A percentile compares a stretch with the other conserved stretches of the same genome.
These are phyloP conservation scores for Tor tambroides DNA, from an alignment of 2,113 vertebrate genomes.

Conservation along the genomic window DNA sequence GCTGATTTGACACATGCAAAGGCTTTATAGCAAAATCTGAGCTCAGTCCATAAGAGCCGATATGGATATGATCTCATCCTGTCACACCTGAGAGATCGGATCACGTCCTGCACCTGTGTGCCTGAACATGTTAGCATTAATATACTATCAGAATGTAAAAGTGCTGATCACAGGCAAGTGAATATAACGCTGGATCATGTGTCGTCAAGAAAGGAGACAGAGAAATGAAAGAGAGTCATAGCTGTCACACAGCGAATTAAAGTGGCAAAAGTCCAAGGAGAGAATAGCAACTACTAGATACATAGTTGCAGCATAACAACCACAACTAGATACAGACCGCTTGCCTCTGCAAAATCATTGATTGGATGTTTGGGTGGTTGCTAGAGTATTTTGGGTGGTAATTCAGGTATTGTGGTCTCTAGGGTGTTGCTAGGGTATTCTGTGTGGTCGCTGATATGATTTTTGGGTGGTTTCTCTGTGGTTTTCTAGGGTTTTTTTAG, in stretches of 20 bases:
- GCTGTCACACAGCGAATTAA: conserved; percentile 22
- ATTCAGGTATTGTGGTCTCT: background rate
- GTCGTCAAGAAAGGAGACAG: conserved; percentile 9
- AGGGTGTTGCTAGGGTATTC: background rate
- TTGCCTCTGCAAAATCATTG: background rate
- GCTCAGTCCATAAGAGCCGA: conserved; percentile 21
- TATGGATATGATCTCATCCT: conserved; percentile 35
- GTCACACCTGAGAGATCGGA: conserved; percentile 21
- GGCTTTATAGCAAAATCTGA: conserved; percentile 15
- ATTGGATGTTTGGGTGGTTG: background rate
- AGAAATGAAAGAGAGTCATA: conserved; percentile 27
- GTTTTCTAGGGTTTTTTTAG: too few relatives aligned
- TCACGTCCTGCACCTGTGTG: background rate
- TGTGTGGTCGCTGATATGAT: too few relatives aligned
- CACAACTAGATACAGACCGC: background rate
- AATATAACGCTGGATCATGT: background rate
- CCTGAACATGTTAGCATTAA: background rate
- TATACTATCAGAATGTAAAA: background rate
- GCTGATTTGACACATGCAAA: conserved; percentile 14
- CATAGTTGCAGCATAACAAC: background rate
- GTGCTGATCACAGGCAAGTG: background rate
- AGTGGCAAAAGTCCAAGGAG: conserved; percentile 20
- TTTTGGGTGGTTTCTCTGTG: background rate
- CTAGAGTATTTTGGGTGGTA: background rate
- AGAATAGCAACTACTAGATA: background rate